Base-by-base conservation (phyloP, 2,797 vertebrate species). In the Gobionotothen gibberifrons region DNA sequence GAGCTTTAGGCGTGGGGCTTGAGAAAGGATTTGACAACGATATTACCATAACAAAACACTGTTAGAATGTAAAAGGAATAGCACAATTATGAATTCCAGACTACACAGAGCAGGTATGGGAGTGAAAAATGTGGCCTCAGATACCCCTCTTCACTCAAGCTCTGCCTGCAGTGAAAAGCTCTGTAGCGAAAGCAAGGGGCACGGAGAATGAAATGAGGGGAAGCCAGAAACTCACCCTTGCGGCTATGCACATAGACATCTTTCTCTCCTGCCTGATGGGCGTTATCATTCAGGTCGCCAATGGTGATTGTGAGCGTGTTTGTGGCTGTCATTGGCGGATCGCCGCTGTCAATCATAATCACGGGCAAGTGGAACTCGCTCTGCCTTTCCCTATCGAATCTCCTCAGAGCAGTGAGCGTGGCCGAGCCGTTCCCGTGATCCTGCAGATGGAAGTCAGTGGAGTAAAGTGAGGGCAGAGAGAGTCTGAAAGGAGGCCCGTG, bases 341-440 rank as follows among this genome's bases (percentile, higher is more conserved):
- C 82, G 15, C 95, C 95, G 15, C 94, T 96, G 82, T 97, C 95
- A 17, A 68, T 94, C 93, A 97, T 94, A 64, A 96, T 84, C 80
- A 98, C n/a, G 0, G 95, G 95, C 72, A 96, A 85, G 66, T 83
- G 85, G 82, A 96, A 94, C 71, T 93, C 87, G 10, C 93, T 95
- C 85, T 95, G 95, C 72, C 93, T 82, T 82, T 97, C 96, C 80
- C 95, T 93, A 90, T 97, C 96, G 54, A 96, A 96, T 47, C 93
- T 86, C 51, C 95, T 94, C 83, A 97, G 82, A 65, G 96, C 94
- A 3, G 94, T 96, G 76, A 98, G 55, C 0, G 95, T 96, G 69
- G 96, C 96, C 0, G 95, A 96, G 87, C 94, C 92, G 74, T 97
- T 96, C 63, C 94, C 87, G 11, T 97, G 96, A 83, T 98, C 97